Conservation (phyloP, 2,113 vertebrate species). For the Corapipo altera region DNA sequence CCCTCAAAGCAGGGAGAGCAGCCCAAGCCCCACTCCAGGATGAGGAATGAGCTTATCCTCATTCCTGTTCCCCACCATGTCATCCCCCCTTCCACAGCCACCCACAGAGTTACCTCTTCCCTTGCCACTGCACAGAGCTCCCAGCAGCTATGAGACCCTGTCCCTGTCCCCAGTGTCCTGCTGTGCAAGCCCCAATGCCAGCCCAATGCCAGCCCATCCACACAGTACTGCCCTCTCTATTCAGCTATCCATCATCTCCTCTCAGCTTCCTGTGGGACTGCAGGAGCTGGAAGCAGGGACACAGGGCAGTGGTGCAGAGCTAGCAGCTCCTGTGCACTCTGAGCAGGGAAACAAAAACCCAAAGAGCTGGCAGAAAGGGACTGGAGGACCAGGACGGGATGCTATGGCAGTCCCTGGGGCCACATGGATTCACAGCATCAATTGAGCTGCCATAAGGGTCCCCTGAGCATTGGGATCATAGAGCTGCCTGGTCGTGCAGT, state of each 20-base stretch:
- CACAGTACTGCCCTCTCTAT: rapidly evolving
- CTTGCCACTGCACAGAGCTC: not conserved
- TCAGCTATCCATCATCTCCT: not conserved
- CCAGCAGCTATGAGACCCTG: rapidly evolving
- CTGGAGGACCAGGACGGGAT: not conserved
- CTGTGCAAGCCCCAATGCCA: not conserved
- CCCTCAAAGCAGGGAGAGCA: not conserved
- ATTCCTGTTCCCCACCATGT: not conserved
- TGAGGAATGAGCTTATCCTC: not conserved
- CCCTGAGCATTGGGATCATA: not conserved
- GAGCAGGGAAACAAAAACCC: not conserved
- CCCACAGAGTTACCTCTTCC: not conserved
- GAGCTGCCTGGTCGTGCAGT: not conserved
- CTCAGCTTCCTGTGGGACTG: not conserved
- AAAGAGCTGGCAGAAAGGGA: not conserved
- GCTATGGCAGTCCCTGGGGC: too few species aligned
- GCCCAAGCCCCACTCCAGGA: not conserved
- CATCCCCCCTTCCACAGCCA: not conserved
- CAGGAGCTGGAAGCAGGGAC: not conserved
- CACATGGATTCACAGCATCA: not conserved
- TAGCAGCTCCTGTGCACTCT: not conserved
- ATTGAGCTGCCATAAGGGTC: rapidly evolving
- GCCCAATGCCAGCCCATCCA: rapidly evolving
- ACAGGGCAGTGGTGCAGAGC: not conserved
- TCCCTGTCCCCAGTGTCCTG: rapidly evolving